Evolutionary conservation across 2,797 vertebrate species (phyloP), one percentile per base, ranked within the genome.

Genomic region (Taeniopygia guttata): DNA sequence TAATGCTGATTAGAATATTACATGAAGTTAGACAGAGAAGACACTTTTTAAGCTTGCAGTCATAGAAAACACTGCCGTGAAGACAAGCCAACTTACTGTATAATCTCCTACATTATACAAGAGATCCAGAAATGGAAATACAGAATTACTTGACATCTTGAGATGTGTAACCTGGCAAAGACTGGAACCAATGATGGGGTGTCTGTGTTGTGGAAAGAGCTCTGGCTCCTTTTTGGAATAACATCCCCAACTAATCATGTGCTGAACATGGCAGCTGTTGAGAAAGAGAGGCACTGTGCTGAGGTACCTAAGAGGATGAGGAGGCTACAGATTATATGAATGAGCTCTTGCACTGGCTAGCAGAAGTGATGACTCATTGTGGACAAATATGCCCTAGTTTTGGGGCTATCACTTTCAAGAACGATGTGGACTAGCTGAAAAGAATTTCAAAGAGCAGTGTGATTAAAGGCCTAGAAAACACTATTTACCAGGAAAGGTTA

Each of bases 171-270:
- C 5, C 32, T 6, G 10, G 15, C 36, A 60, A 16, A 32, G 1
- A 5, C 15, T 64, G 32, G 10, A 91, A 81, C 2, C 6, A 60
- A 11, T 23, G 30, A 56, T 1, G 2, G 23, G 1, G 10, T 86
- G n/a, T 26, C 54, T 9, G 5, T 42, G 25, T 11, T 75, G 11
- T 20, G 20, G 27, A 67, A 83, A 54, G 14, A 77, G 46, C 32
- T 77, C 29, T 32, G 48, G 10, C 16, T 49, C 9, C 34, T 62
- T 27, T 11, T 60, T 1, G 1, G 59, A 83, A n/a, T 46, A 29
- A 51, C 7, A 58, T 46, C 22, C 22, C 32, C 26, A 40, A 36
- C 4, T 0, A 4, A 30, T 22, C 19, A 75, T 0, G 0, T 22
- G 36, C 27, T 9, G 5, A 64, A 68, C 1, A 1, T 11, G 45